These are phyloP conservation scores for Allophyes oxyacanthae DNA, from an alignment of 2,888 invertebrate species.

Conservation along the genomic window DNA sequence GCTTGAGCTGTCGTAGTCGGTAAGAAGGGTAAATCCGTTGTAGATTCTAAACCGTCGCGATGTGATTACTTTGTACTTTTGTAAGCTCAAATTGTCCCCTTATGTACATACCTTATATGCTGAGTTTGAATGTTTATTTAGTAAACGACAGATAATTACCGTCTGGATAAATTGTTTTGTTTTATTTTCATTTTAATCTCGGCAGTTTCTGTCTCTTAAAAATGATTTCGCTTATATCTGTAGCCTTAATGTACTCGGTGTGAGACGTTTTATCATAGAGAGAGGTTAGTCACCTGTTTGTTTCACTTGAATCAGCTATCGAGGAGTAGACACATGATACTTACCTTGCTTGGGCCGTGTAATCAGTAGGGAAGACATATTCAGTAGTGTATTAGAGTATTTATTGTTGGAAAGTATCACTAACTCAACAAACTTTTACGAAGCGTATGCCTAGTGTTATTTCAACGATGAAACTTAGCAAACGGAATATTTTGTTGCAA, in stretches of 20 bases:
- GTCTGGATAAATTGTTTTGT: conserved; percentile 79
- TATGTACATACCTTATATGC: conserved; percentile 85
- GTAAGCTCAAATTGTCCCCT: conserved; percentile 87
- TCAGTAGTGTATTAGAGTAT: conserved; percentile 84
- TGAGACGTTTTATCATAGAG: conserved; percentile 62
- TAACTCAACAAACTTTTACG: conserved; percentile 74
- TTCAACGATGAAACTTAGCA: conserved; percentile 80
- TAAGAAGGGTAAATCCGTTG: conserved; percentile 86
- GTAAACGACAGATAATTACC: conserved; percentile 80
- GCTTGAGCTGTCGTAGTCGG: conserved; percentile 87
- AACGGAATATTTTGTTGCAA: conserved; percentile 79
- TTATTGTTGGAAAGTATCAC: conserved; percentile 81
- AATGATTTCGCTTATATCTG: conserved; percentile 66
- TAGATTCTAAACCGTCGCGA: conserved; percentile 85
- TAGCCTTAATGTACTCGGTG: conserved; percentile 62
- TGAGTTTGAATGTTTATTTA: conserved; percentile 79
- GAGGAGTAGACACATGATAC: conserved; percentile 68
- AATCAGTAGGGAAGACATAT: conserved; percentile 80
- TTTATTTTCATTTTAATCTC: conserved; percentile 70
- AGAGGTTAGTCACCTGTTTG: conserved; percentile 64
- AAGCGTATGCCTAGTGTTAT: conserved; percentile 80
- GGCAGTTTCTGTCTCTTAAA: conserved; percentile 60
- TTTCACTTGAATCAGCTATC: conserved; percentile 62
- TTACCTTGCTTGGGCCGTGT: conserved; percentile 81
- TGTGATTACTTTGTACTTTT: conserved; percentile 88